Percentiles rank a stretch among this genome's conserved stretches.
Evolutionary conservation across 53 echinoderm and acorn worm species (phyloP).

Genomic region (Hippasteria phrygiana): DNA sequence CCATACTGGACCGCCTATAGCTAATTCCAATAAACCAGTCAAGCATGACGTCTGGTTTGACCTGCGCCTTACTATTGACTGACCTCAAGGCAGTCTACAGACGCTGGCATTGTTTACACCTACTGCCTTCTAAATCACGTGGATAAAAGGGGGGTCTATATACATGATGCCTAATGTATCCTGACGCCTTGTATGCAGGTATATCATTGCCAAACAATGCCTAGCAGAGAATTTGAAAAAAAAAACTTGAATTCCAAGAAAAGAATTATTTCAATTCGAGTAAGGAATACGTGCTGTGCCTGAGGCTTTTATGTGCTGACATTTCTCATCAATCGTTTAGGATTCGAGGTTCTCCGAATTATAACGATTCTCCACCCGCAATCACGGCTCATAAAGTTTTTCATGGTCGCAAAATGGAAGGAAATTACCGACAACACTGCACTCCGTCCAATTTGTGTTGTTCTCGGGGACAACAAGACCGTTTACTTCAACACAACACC

Average conservation of each 20-base stretch:
- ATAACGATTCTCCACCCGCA: neutral
- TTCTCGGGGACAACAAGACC: neutral
- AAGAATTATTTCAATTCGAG: neutral
- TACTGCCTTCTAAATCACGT: too few species aligned
- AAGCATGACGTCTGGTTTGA: too few species aligned
- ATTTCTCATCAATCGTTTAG: neutral
- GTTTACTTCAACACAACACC: neutral
- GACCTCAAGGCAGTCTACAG: too few species aligned
- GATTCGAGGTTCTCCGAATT: neutral
- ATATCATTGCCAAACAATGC: neutral
- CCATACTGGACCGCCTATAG: too few species aligned
- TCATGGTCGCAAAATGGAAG: neutral
- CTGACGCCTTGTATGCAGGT: too few species aligned
- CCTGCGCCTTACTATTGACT: too few species aligned
- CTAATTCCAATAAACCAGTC: too few species aligned
- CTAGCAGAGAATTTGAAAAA: neutral
- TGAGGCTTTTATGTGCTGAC: neutral
- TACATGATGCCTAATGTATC: too few species aligned
- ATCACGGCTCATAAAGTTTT: neutral
- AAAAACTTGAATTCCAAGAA: neutral
- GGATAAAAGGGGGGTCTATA: too few species aligned
- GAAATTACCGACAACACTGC: neutral
- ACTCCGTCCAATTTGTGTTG: neutral
- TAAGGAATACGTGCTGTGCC: neutral
- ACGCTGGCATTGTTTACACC: too few species aligned